Percentiles rank a stretch among this genome's conserved stretches.
Evolutionary conservation across 2,797 vertebrate genomes (phyloP).

Genomic region (Gobio occitaniae): DNA sequence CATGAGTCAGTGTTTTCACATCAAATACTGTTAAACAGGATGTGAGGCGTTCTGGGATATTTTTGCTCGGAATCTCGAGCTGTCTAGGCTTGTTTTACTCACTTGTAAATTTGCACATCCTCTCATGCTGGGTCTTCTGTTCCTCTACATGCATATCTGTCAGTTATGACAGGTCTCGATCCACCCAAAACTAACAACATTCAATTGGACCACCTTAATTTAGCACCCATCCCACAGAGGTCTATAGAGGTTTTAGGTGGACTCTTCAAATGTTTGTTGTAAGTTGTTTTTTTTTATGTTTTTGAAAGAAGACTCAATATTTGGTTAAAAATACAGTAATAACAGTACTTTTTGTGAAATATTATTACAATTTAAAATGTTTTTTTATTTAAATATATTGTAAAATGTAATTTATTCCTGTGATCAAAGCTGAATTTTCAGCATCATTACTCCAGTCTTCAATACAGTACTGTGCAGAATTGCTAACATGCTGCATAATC

Average conservation of each 20-base stretch:
- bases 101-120: not conserved
- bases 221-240: not conserved
- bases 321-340: too few relatives aligned
- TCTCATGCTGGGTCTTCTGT: not conserved
- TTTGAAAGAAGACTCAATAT: not conserved
- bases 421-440: not conserved
- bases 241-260: not conserved
- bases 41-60: not conserved
- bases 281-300: not conserved
- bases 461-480: not conserved
- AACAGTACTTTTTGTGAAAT: not conserved
- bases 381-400: not conserved
- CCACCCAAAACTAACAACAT: not conserved
- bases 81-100: constrained; percentile 33
- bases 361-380: not conserved
- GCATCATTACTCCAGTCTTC: not conserved
- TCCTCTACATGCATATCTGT: not conserved
- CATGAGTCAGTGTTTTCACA: constrained; percentile 7
- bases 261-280: not conserved
- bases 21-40: not conserved
- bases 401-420: not conserved
- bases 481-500: not conserved
- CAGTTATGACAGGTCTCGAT: constrained; percentile 1
- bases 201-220: not conserved
- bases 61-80: constrained; percentile 7